Conservation (phyloP, 1,140 invertebrate species). For the Drosophila sturtevanti region DNA sequence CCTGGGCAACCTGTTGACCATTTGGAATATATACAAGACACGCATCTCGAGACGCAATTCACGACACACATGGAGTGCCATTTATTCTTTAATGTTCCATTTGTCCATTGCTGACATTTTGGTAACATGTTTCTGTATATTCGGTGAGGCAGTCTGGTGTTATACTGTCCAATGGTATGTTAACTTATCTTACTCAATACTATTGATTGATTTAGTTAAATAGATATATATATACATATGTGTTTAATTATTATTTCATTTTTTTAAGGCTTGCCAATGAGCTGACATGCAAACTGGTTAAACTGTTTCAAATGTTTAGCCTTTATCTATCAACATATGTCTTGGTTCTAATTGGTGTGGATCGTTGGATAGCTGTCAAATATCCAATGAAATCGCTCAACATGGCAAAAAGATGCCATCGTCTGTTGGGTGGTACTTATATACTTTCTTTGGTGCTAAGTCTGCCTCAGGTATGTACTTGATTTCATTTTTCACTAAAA, state of each 20-base stretch:
- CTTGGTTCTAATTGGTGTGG: conserved; percentile 91
- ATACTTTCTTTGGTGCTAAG: conserved; percentile 88
- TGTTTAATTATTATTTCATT: background rate
- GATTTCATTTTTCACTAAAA: background rate
- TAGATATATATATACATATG: background rate
- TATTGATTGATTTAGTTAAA: no score
- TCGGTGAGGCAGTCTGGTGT: conserved; percentile 90
- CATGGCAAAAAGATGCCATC: conserved; percentile 86
- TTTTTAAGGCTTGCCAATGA: conserved; percentile 85
- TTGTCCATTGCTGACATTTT: conserved; percentile 90
- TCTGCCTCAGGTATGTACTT: conserved; percentile 89
- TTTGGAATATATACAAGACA: conserved; percentile 88
- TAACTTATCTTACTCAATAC: background rate
- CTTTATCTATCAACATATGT: conserved; percentile 93
- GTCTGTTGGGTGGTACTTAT: conserved; percentile 87
- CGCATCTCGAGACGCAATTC: conserved; percentile 83
- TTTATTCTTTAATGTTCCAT: conserved; percentile 91
- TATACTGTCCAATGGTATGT: conserved; percentile 89
- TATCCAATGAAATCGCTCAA: conserved; percentile 90
- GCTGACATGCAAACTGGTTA: conserved; percentile 90
- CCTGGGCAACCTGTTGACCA: conserved; percentile 89
- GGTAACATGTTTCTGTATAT: conserved; percentile 91
- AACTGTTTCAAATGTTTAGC: conserved; percentile 92
- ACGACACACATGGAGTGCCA: conserved; percentile 86
- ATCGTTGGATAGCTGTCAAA: conserved; percentile 90